Evolutionary conservation across 2,113 vertebrate genomes (phyloP), one percentile per base, ranked within the genome.

Genomic region (Vidua chalybeata): DNA sequence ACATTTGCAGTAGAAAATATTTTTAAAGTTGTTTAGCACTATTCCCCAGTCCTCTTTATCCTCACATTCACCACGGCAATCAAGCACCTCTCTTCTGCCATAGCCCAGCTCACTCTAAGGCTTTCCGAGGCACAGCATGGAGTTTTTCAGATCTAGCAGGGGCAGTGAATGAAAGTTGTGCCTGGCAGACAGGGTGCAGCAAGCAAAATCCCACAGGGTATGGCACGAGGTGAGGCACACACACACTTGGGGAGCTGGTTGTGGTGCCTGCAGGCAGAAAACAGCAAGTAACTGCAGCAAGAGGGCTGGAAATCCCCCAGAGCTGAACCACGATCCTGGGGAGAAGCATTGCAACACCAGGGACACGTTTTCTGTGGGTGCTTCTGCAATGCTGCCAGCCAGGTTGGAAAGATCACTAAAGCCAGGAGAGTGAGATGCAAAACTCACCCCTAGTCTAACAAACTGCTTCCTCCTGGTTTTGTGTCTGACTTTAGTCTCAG

Each of bases 401-500:
- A 77, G 37, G 27, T 27, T 56, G 39, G 59, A 63, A 56, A 75
- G 64, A 78, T 56, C 64, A 24, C 64, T 63, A 33, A 19, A 88
- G 68, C 27, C 43, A 75, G 45, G 56, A 82, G 27, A 55, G 35
- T 0, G 23, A 85, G 63, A 46, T 12, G 62, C 11, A 80, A 77
- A 87, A 77, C 27, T 55, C 79, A 84, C 20, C 48, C 13, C 31
- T 52, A 28, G 18, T 12, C 51, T 62, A 31, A 78, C 17, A 82
- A 91, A 5, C 7, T 52, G n/a, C 59, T 85, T 87, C 78, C n/a
- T 86, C 48, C 64, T 51, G 52, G 39, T 59, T 94, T 86, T 91
- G 30, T 43, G n/a, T 48, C 71, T 39, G 51, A 80, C 73, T 93
- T 69, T 5, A n/a, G 64, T 88, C 64, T 90, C 85, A 67, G 52